Evolutionary conservation across 2,113 vertebrate genomes (phyloP), one percentile per base, ranked within the genome.

Genomic region (Okapia johnstoni): DNA sequence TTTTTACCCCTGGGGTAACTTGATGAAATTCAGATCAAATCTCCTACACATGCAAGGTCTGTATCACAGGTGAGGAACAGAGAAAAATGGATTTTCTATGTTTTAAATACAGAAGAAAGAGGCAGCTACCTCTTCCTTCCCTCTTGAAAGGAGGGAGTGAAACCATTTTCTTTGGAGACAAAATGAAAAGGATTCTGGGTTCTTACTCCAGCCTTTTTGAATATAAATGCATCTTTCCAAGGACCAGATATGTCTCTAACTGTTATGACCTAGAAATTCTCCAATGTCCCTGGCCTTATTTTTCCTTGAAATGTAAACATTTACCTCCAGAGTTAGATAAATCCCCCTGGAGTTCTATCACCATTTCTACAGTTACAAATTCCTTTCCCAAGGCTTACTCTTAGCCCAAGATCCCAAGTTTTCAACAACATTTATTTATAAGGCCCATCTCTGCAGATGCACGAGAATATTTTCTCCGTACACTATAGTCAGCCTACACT

Each of bases 231-330:
- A 87, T 84, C 55, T 90, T 95, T 81, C 46, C 54, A 96, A 90
- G 81, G 48, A 85, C 25, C 48, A 97, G 48, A 48, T 76, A 90
- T 54, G 25, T 70, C 25, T 91, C 17, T 54, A 26, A 92, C 4
- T 90, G 81, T 66, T 79, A 91, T 93, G 85, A 85, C 61, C 48
- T 97, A 80, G 79, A 97, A 94, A 86, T 81, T 58, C 61, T 46
- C 6, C 40, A 96, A 91, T 17, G 25, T 91, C 33, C 26, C 50
- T 96, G 70, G 17, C 14, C 83, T 91, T 50, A 52, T 89, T 97
- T 94, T 79, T 94, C 48, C 76, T 88, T 96, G 57, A 92, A 84
- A 93, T 93, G 81, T 97, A 96, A 93, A 50, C n/a, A 77, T 86
- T 70, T 21, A 84, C 15, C 40, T 87, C 21, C 40, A 85, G 6